A percentile compares a stretch with the other conserved stretches of the same genome.
Conservation (phyloP, 1,140 invertebrate genomes). For the Drusus annulatus region DNA sequence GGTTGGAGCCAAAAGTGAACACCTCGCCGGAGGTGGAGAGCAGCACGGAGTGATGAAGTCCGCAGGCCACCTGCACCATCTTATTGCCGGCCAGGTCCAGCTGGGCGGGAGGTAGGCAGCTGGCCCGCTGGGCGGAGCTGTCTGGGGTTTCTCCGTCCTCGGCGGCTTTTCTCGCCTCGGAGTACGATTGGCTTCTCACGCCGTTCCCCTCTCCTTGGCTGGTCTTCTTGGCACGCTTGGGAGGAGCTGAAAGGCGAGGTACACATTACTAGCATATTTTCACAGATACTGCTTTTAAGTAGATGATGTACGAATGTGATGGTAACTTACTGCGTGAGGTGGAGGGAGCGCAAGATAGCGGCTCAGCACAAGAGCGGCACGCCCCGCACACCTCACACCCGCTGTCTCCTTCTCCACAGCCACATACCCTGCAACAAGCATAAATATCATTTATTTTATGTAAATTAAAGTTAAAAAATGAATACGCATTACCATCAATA, state of each 20-base stretch:
- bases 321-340: slow-evolving; percentile 10
- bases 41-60: slow-evolving; percentile 88
- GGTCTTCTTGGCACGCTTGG: background rate
- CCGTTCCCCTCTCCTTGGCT: background rate
- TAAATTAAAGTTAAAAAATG: no score
- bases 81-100: slow-evolving; percentile 72
- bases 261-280: background rate
- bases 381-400: slow-evolving; percentile 94
- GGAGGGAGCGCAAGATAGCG: slow-evolving; percentile 64
- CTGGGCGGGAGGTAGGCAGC: slow-evolving; percentile 75
- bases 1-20: slow-evolving; percentile 94
- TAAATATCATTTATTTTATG: no score
- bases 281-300: background rate
- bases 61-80: slow-evolving; percentile 88
- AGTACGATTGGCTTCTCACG: background rate
- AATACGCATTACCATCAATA: background rate
- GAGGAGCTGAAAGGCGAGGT: background rate
- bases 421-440: slow-evolving; percentile 82
- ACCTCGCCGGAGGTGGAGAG: slow-evolving; percentile 77
- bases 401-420: slow-evolving; percentile 95
- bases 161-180: background rate
- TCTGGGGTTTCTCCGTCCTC: background rate
- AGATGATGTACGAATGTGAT: background rate
- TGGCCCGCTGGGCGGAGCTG: background rate
- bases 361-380: slow-evolving; percentile 88